Conservation (phyloP, 2,113 vertebrate genomes). For the Anarhynchus alexandrinus region DNA sequence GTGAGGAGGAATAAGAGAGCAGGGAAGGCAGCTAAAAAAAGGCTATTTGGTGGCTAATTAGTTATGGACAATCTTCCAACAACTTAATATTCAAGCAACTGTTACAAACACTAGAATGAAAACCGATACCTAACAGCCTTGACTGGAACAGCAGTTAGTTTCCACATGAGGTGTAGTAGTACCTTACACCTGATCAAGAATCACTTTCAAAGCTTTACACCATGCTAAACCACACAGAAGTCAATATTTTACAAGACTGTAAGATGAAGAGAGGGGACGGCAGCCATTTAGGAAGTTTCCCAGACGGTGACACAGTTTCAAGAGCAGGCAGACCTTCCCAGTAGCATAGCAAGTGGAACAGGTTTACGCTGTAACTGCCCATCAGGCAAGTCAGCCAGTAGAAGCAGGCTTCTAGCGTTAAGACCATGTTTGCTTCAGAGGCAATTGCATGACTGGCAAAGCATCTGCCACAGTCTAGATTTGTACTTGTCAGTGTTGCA, state of each 20-base stretch:
- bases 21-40: neutral
- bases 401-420: neutral
- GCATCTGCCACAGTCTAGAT: neutral
- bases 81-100: neutral
- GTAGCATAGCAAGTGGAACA: neutral
- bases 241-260: neutral
- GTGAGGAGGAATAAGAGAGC: neutral
- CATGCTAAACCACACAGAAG: neutral
- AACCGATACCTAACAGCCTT: fast-evolving
- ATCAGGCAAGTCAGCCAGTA: neutral
- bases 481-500: neutral
- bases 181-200: neutral
- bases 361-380: neutral
- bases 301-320: neutral
- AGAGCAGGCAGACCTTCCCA: neutral
- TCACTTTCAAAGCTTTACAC: neutral
- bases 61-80: neutral
- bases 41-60: neutral
- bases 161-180: neutral
- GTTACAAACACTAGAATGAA: neutral
- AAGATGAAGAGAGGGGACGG: neutral
- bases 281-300: neutral
- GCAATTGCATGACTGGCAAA: neutral
- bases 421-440: neutral
- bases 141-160: neutral